A percentile compares a stretch with the other conserved stretches of the same genome.
Evolutionary conservation across 2,113 vertebrate genomes (phyloP).

Genomic region (Myotis davidii): DNA sequence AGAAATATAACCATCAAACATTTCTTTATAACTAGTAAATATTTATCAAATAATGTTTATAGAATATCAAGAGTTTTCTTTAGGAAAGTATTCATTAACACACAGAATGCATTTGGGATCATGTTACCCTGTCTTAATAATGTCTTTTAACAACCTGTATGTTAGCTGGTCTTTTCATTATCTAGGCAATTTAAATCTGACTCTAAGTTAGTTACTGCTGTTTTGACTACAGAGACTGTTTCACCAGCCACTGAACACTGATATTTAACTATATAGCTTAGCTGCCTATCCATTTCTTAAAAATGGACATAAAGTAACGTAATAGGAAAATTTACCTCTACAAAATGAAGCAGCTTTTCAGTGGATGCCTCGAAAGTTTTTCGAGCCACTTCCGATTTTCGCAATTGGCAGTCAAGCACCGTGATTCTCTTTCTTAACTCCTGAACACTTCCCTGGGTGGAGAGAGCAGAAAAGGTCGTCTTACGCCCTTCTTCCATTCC

Average conservation of each 20-base stretch:
- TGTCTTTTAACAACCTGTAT: neutral
- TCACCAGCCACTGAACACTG: neutral
- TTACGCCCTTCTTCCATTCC: neutral
- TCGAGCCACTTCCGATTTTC: constrained; percentile 90
- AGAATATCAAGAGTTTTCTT: constrained; percentile 29
- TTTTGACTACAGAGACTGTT: neutral
- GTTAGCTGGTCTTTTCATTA: neutral
- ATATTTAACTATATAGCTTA: neutral
- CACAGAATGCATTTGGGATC: neutral
- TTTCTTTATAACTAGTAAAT: neutral
- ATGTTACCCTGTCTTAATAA: neutral
- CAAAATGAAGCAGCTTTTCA: constrained; percentile 93
- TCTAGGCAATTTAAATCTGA: constrained; percentile 13
- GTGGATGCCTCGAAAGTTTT: constrained; percentile 92
- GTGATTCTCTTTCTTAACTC: constrained; percentile 92
- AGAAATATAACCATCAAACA: neutral
- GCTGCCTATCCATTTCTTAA: neutral
- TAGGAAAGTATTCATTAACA: constrained; percentile 30
- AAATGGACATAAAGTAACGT: neutral
- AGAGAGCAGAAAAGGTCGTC: neutral
- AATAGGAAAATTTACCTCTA: constrained; percentile 88
- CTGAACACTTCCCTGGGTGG: constrained; percentile 88
- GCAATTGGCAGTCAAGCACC: constrained; percentile 93
- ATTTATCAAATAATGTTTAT: constrained; percentile 25
- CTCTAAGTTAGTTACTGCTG: neutral